Percentiles rank a stretch among this genome's conserved stretches.
These are phyloP conservation scores for Brevimyrus niger DNA, from an alignment of 2,113 vertebrate genomes.

Conservation along the genomic window DNA sequence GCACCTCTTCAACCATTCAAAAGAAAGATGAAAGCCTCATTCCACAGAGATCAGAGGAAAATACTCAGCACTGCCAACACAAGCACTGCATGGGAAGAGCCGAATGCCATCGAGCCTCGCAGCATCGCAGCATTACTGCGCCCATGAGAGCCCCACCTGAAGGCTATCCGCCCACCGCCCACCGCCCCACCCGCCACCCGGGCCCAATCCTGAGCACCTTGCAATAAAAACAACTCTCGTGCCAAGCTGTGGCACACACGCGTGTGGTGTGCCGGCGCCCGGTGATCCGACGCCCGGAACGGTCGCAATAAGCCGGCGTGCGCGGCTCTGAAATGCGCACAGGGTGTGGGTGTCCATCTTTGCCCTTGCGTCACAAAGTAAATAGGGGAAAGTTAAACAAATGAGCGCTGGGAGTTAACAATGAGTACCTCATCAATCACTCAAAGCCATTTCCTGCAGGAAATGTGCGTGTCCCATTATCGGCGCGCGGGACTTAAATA, in stretches of 20 bases:
- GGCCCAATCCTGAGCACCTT: constrained; percentile 46
- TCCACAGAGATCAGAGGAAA: constrained; percentile 64
- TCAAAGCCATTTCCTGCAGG: constrained; percentile 55
- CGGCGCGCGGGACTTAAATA: constrained; percentile 32
- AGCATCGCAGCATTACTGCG: constrained; percentile 63
- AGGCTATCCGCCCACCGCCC: constrained; percentile 43
- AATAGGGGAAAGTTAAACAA: constrained; percentile 48
- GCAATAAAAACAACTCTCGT: constrained; percentile 49
- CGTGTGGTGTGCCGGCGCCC: not conserved
- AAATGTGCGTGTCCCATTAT: constrained; percentile 49
- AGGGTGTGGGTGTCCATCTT: constrained; percentile 38
- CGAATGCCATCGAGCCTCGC: constrained; percentile 65
- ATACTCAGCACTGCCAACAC: constrained; percentile 66
- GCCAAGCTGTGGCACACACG: constrained; percentile 38
- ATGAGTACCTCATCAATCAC: constrained; percentile 58
- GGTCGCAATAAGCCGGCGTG: constrained; percentile 17
- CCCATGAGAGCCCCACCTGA: constrained; percentile 67
- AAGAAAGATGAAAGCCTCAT: constrained; percentile 65
- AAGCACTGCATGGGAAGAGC: constrained; percentile 79
- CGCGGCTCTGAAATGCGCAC: not conserved
- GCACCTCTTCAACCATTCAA: constrained; percentile 50
- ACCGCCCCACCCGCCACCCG: constrained; percentile 15
- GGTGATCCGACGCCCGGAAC: constrained; percentile 10
- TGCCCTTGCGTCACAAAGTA: constrained; percentile 37
- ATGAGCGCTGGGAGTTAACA: constrained; percentile 53